These are phyloP conservation scores for Planococcus citri DNA, from an alignment of 1,140 invertebrate species.

Conservation along the genomic window DNA sequence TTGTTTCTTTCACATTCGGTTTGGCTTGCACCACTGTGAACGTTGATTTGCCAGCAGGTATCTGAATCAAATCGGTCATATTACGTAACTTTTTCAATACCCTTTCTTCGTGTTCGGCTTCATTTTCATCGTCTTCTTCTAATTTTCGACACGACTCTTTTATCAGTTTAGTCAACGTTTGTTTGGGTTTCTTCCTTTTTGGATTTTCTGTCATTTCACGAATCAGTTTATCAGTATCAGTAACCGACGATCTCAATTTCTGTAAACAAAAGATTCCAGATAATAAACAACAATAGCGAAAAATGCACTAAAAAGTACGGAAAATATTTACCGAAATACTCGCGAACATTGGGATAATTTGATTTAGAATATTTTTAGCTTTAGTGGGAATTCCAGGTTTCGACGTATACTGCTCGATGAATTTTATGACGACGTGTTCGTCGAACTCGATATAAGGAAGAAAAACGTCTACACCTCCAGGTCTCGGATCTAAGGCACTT, in stretches of 20 bases:
- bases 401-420: neutral
- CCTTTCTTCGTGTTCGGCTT: neutral
- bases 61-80: neutral
- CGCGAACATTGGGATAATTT: neutral
- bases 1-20: neutral
- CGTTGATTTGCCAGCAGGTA: neutral
- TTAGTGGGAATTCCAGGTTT: neutral
- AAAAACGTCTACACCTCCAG: neutral
- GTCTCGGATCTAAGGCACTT: neutral
- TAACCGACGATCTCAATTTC: neutral
- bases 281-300: neutral
- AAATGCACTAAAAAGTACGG: neutral
- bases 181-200: neutral
- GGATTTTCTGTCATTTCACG: neutral
- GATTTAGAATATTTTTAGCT: neutral
- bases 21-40: neutral
- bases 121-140: neutral
- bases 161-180: neutral
- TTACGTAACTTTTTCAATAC: neutral
- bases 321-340: slow-evolving; percentile 12
- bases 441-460: neutral
- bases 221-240: neutral
- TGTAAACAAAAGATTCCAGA: neutral
- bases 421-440: neutral
- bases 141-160: neutral